Evolutionary conservation across 2,113 vertebrate species (phyloP).

Genomic region (Tenrec ecaudatus): DNA sequence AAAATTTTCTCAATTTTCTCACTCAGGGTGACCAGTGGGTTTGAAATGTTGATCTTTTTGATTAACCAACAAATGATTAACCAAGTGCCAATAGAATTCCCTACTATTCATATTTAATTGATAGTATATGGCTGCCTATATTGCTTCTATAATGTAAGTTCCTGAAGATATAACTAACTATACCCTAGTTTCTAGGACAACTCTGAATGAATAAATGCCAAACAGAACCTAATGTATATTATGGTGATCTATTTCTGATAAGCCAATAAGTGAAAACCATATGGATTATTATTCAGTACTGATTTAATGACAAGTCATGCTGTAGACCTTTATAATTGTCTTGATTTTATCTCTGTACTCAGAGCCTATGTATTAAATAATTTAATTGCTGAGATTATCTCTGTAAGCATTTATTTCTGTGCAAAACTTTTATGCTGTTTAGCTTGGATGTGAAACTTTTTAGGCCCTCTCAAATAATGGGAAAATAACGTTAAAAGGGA

Average conservation of each 20-base stretch:
- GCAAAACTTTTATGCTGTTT: not conserved
- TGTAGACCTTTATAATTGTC: not conserved
- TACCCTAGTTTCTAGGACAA: not conserved
- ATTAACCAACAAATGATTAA: not conserved
- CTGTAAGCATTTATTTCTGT: not conserved
- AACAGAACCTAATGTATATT: no score
- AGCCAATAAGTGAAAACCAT: not conserved
- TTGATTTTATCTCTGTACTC: not conserved
- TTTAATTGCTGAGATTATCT: not conserved
- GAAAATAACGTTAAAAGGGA: not conserved
- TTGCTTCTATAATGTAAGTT: not conserved
- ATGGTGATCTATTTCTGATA: not conserved
- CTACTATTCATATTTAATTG: not conserved
- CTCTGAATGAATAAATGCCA: no score
- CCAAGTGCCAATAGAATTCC: not conserved
- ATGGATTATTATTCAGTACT: not conserved
- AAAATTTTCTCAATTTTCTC: not conserved
- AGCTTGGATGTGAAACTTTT: not conserved
- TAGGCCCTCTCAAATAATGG: not conserved
- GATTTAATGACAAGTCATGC: not conserved
- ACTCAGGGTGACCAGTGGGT: not conserved
- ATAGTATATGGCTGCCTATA: not conserved
- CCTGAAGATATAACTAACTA: not conserved
- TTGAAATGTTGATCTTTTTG: not conserved
- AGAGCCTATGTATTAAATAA: not conserved